These are phyloP conservation scores for Morone saxatilis DNA, from an alignment of 2,113 vertebrate species.

Conservation along the genomic window DNA sequence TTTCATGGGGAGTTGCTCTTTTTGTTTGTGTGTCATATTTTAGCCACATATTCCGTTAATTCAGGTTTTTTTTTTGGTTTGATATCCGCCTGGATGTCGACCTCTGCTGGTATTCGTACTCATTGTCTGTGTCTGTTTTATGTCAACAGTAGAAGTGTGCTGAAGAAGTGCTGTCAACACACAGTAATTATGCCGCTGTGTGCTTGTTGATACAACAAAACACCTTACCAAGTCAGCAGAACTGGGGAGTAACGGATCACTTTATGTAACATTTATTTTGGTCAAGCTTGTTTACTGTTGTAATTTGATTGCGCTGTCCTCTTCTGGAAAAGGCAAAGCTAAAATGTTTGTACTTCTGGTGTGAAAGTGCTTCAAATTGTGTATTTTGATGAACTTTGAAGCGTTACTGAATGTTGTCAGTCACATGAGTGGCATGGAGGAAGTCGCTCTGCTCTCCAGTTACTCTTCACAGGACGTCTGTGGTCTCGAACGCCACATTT, in stretches of 20 bases:
- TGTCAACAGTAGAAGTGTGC: background rate
- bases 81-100: background rate
- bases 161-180: background rate
- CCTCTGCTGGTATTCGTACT: background rate
- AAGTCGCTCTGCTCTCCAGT: conserved; percentile 9
- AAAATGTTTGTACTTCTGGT: background rate
- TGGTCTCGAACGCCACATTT: background rate
- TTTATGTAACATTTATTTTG: conserved; percentile 14
- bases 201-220: conserved; percentile 13
- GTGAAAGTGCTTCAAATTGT: background rate
- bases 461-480: conserved; percentile 12
- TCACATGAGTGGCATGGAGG: background rate
- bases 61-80: background rate
- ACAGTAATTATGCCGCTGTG: background rate
- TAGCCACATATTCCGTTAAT: background rate
- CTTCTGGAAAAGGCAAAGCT: background rate
- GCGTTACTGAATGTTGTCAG: background rate
- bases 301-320: background rate
- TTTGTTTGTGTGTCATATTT: background rate
- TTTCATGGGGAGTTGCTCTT: background rate
- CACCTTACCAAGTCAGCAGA: conserved; percentile 4
- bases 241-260: background rate
- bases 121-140: background rate
- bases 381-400: background rate
- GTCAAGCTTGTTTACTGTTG: conserved; percentile 5